Evolutionary conservation across 2,113 vertebrate genomes (phyloP).

Genomic region (Acanthochromis polyacanthus): DNA sequence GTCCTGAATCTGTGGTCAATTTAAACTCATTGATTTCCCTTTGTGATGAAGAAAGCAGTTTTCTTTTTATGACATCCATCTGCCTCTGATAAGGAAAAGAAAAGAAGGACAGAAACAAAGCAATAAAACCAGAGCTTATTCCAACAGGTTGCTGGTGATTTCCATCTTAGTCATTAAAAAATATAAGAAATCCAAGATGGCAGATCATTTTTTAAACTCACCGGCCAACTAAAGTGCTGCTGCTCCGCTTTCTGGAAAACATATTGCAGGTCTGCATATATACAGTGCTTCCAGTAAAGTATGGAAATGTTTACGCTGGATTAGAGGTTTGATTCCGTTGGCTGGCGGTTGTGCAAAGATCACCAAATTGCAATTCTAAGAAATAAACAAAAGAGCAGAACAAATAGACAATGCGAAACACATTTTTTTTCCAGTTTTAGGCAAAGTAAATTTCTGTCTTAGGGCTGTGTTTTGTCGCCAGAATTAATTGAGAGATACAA

Average conservation of each 20-base stretch:
- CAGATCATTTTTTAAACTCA: background rate
- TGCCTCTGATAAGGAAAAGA: background rate
- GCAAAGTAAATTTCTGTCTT: background rate
- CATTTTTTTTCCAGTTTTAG: background rate
- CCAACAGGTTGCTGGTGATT: background rate
- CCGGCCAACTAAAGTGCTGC: background rate
- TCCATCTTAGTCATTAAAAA: background rate
- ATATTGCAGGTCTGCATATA: too few species aligned
- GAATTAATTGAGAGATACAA: background rate
- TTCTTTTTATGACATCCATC: background rate
- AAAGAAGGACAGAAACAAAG: background rate
- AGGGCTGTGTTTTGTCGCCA: background rate
- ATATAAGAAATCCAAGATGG: background rate
- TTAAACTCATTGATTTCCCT: constrained; percentile 9
- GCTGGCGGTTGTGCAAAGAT: background rate
- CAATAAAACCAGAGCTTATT: background rate
- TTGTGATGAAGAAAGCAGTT: constrained; percentile 1
- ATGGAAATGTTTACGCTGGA: too few species aligned
- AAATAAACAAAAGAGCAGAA: background rate
- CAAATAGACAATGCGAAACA: background rate
- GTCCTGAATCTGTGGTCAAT: background rate
- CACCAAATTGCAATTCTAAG: background rate
- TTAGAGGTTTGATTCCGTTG: too few species aligned
- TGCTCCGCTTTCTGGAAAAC: too few species aligned
- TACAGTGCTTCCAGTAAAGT: too few species aligned